A percentile compares a stretch with the other conserved stretches of the same genome.
These are phyloP conservation scores for Hippocampus comes DNA, from an alignment of 2,113 vertebrate genomes.

Conservation along the genomic window DNA sequence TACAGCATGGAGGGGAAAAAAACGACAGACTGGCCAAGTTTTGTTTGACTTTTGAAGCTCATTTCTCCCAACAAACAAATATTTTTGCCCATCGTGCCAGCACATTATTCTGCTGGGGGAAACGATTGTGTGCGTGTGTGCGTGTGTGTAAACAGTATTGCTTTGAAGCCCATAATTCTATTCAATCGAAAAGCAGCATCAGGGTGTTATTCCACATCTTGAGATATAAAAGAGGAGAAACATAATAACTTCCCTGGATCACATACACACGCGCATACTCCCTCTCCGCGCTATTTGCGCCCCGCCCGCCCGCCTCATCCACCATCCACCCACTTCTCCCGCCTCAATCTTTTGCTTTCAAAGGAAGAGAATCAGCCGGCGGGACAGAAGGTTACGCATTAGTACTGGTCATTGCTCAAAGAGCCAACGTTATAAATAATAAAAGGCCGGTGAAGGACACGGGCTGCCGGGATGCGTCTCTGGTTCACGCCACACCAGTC, in stretches of 20 bases:
- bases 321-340: constrained; percentile 78
- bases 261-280: constrained; percentile 25
- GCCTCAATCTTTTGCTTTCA: constrained; percentile 91
- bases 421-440: constrained; percentile 97
- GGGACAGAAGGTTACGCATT: constrained; percentile 99
- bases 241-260: constrained; percentile 80
- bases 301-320: constrained; percentile 45
- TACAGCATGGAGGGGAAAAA: no score
- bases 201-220: constrained; percentile 80
- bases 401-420: constrained; percentile 99
- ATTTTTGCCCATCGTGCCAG: constrained; percentile 12
- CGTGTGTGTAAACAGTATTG: constrained; percentile 60
- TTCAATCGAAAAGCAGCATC: constrained; percentile 78
- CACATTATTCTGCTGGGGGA: constrained; percentile 57
- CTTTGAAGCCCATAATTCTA: constrained; percentile 79
- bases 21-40: background rate
- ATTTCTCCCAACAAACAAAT: no score
- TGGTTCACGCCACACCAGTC: constrained; percentile 85
- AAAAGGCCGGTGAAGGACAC: constrained; percentile 89
- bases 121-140: constrained; percentile 59
- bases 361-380: constrained; percentile 93
- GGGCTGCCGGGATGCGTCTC: constrained; percentile 84
- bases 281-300: constrained; percentile 32
- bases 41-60: background rate
- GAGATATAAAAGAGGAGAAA: constrained; percentile 75